A percentile compares a stretch with the other conserved stretches of the same genome.
phyloP scores from a whole-genome alignment of 2,797 vertebrate genomes.

The Macropodus opercularis region DNA sequence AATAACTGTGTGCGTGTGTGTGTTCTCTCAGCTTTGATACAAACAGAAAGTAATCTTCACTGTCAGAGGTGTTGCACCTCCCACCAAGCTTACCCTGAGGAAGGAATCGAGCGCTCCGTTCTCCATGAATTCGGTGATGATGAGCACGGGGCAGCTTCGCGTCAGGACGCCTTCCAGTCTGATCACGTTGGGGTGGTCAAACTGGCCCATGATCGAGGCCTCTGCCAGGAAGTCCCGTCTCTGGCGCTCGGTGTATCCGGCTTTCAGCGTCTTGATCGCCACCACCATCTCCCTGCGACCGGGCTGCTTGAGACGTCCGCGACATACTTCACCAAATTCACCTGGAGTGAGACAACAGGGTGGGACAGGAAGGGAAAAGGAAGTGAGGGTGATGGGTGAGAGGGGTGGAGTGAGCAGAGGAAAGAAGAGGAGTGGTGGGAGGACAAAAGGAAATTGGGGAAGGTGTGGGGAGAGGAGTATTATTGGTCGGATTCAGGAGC shows the following conservation, averaged over 20 bases:
- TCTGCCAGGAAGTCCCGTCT: slow-evolving; percentile 96
- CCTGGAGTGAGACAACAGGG: slow-evolving; percentile 77
- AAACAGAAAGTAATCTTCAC: slow-evolving; percentile 57
- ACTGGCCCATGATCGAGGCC: slow-evolving; percentile 99
- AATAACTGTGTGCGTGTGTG: slow-evolving; percentile 47
- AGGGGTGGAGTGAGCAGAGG: slow-evolving; percentile 54
- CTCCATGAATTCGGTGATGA: slow-evolving; percentile 99
- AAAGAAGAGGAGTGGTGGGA: slow-evolving; percentile 37
- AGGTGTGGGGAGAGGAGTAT: slow-evolving; percentile 61
- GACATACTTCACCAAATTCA: slow-evolving; percentile 97
- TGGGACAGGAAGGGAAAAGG: slow-evolving; percentile 5
- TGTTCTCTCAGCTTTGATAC: slow-evolving; percentile 58
- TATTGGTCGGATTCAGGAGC: slow-evolving; percentile 65
- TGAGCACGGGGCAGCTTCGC: slow-evolving; percentile 97
- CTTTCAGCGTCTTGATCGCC: slow-evolving; percentile 98
- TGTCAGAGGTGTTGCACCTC: slow-evolving; percentile 38
- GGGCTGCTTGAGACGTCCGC: slow-evolving; percentile 93
- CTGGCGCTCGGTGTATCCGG: slow-evolving; percentile 96
- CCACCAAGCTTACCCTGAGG: slow-evolving; percentile 87
- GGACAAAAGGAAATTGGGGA: slow-evolving; percentile 22
- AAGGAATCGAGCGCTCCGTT: slow-evolving; percentile 98
- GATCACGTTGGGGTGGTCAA: slow-evolving; percentile 99
- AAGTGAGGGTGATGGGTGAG: slow-evolving; percentile 38
- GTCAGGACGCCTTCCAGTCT: slow-evolving; percentile 97
- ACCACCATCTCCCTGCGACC: slow-evolving; percentile 94